Percentiles rank a stretch among this genome's conserved stretches.
phyloP scores from a whole-genome alignment of 2,797 vertebrate genomes.

The Clangula hyemalis region DNA sequence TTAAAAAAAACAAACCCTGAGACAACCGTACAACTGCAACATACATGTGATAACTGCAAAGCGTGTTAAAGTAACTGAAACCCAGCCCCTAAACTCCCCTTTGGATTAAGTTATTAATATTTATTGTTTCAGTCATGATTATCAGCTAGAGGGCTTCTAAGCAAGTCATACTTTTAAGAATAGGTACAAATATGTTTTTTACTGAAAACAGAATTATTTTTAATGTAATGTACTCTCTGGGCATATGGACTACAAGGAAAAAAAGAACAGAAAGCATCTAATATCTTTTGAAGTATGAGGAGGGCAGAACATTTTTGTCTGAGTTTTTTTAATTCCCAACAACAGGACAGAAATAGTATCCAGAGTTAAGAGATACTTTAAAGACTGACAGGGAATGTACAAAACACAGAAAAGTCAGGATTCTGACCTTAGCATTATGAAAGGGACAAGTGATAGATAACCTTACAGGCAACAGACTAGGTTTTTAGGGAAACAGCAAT shows the following conservation, averaged over 20 bases:
- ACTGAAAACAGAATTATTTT: neutral
- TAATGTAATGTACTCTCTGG: neutral
- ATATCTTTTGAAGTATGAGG: neutral
- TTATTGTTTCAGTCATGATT: neutral
- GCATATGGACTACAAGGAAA: neutral
- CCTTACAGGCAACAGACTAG: neutral
- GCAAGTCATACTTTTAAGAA: neutral
- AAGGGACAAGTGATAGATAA: neutral
- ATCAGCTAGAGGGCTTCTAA: neutral
- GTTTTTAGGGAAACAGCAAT: neutral
- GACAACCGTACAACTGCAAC: neutral
- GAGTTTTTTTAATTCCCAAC: neutral
- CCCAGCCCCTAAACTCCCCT: fast-evolving
- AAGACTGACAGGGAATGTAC: neutral
- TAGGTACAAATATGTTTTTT: neutral
- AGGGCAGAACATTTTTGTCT: neutral
- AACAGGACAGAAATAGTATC: neutral
- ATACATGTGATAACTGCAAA: neutral
- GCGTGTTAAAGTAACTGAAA: neutral
- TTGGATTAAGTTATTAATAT: neutral
- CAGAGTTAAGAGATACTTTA: neutral
- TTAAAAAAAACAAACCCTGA: neutral
- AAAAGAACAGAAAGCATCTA: neutral
- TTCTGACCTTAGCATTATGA: neutral
- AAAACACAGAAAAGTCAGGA: neutral